Evolutionary conservation across 2,888 invertebrate genomes (phyloP), one percentile per base, ranked within the genome.

Genomic region (Frankliniella fusca): DNA sequence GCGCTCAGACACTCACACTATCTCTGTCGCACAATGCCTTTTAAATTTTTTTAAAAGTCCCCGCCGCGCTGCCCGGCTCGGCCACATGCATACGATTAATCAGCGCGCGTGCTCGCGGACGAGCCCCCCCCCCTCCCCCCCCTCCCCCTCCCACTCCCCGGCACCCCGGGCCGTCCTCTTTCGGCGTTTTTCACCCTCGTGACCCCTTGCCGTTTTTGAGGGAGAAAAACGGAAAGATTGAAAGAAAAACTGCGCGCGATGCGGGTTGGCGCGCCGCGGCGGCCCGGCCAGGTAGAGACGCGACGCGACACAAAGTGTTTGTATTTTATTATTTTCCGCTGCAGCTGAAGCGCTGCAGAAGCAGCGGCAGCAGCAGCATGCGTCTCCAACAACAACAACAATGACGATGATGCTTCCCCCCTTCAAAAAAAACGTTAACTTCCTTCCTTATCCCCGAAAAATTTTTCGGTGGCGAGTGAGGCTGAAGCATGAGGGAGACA

Each of bases 381-480:
- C 54, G 54, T 23, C 70, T 12, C 27, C 70, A 27, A 12, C 70
- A 27, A 76, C 20, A 20, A 70, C 70, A 76, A 76, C 27, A 27
- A 76, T 27, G 70, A 76, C 27, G 70, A 76, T 76, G 70, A 23
- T 76, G 70, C 23, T 27, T 2, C 70, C 27, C 38, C 38, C 38
- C 38, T 38, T 5, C 3, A 38, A 38, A 76, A 76, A 76, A 76
- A 76, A 76, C 70, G 70, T 23, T 76, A 76, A 76, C 70, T 76
- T 76, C 70, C 70, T 76, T 76, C 70, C 23, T 76, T 76, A n/a
- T 23, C 70, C 70, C 70, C 27, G 23, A 76, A 76, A 76, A 76
- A 76, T 76, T 38, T 38, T 38, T 38, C 38, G 38, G 38, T 38
- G 38, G 38, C n/a, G n/a, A 15, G 38, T 5, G 38, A 38, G 38